A percentile compares a stretch with the other conserved stretches of the same genome.
Conservation (phyloP, 2,797 vertebrate species). For the Ammospiza maritima region DNA sequence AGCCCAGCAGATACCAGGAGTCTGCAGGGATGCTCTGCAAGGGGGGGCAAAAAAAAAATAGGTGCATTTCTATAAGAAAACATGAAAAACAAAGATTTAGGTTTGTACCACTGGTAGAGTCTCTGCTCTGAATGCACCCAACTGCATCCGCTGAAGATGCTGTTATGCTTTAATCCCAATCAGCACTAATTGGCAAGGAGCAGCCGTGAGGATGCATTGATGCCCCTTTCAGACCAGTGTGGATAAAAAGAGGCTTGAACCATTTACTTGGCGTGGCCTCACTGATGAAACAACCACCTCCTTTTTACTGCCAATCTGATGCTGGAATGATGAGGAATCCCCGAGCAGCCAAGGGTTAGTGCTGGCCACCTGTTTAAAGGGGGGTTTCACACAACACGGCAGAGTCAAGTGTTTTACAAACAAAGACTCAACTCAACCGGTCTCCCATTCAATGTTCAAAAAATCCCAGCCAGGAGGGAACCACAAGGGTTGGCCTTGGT, state of each 20-base stretch:
- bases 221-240: neutral
- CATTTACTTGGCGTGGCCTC: constrained; percentile 3
- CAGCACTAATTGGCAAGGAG: constrained; percentile 4
- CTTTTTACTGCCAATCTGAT: neutral
- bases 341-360: neutral
- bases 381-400: neutral
- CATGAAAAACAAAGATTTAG: neutral
- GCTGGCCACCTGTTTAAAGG: neutral
- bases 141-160: neutral
- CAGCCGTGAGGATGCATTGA: neutral
- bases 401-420: neutral
- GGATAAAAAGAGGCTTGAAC: neutral
- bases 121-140: neutral
- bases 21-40: neutral
- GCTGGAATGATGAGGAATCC: neutral
- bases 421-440: neutral
- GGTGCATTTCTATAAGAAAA: neutral
- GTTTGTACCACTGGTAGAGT: too few relatives aligned
- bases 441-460: neutral
- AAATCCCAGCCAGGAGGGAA: neutral
- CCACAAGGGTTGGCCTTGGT: rapidly evolving
- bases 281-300: neutral
- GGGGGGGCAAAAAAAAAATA: rapidly evolving
- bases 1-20: neutral
- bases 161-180: neutral